Evolutionary conservation across 2,888 invertebrate species (phyloP), one percentile per base, ranked within the genome.

Genomic region (Imbricaverruca yamaguchii): DNA sequence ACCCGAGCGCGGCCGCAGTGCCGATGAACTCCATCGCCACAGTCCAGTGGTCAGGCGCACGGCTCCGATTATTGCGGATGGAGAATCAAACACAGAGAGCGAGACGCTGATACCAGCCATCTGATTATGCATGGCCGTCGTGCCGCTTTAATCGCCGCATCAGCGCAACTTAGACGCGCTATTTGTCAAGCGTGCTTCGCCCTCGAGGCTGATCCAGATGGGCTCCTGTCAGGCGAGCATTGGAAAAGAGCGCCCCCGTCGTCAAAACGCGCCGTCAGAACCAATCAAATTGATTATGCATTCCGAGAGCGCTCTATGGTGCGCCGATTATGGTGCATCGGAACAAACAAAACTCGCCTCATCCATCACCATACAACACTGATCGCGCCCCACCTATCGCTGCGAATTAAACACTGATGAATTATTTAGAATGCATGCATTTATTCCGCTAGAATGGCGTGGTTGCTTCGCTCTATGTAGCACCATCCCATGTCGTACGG

Each of bases 251-350:
- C 74, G 21, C 55, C 74, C 69, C 74, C 53, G 74, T 55, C 18
- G 55, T 21, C 53, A 53, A 55, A 55, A 74, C 74, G 21, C 53
- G 18, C 25, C 23, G 13, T 2, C 18, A 9, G 18, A 3, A 18
- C 15, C 53, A 15, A 74, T 74, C 74, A 74, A 55, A 74, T 74
- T 53, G 74, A 74, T 74, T 74, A 74, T 74, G 55, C 74, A 74
- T 74, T 55, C 55, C 18, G 10, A 9, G 12, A 55, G 13, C 74
- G 74, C 18, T 74, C 74, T 8, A 55, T 12, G 7, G 15, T 15
- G 69, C 25, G 7, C 55, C 55, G 74, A 55, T 74, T 74, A 53
- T 74, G 55, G 74, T 74, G 55, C 23, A 55, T 55, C 39, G 74
- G 21, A 74, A 74, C 74, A 74, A 74, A 74, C 74, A 74, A 21